Evolutionary conservation across 2,888 invertebrate genomes (phyloP).

Genomic region (Hirtodrosophila cameraria): DNA sequence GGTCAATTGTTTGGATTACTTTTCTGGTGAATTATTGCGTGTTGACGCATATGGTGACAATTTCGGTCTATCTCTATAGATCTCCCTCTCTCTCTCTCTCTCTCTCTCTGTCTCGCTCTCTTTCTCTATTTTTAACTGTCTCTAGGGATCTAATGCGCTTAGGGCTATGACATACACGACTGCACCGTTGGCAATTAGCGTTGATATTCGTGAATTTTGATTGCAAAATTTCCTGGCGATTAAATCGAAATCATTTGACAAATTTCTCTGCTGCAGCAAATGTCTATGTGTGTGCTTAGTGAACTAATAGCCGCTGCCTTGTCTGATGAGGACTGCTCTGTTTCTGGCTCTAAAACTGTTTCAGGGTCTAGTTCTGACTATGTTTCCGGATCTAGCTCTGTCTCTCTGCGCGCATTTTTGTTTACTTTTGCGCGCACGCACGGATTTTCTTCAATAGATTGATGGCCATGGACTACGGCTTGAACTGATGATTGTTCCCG

Average conservation of each 20-base stretch:
- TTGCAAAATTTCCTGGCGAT: conserved; percentile 81
- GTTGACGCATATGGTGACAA: conserved; percentile 85
- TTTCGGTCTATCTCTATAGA: conserved; percentile 58
- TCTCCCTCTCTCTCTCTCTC: conserved; percentile 19
- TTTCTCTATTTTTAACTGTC: not conserved
- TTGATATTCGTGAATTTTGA: conserved; percentile 77
- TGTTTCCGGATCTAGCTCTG: conserved; percentile 8
- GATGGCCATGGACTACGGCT: conserved; percentile 59
- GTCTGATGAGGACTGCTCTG: conserved; percentile 37
- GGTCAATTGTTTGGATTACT: conserved; percentile 84
- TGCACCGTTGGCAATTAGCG: conserved; percentile 74
- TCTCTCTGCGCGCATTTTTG: conserved; percentile 42
- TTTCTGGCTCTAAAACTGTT: not conserved
- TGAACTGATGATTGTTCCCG: conserved; percentile 59
- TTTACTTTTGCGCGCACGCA: conserved; percentile 68
- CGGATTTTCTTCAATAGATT: conserved; percentile 73
- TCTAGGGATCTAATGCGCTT: conserved; percentile 63
- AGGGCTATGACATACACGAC: conserved; percentile 29
- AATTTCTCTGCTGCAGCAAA: conserved; percentile 32
- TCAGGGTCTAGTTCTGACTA: no score
- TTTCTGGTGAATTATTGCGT: conserved; percentile 85
- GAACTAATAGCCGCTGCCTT: conserved; percentile 37
- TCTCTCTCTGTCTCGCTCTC: conserved; percentile 4
- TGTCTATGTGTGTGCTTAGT: conserved; percentile 27
- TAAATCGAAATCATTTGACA: conserved; percentile 82